Base-by-base conservation (phyloP, 2,888 invertebrate genomes). In the Silvanus unidentatus region DNA sequence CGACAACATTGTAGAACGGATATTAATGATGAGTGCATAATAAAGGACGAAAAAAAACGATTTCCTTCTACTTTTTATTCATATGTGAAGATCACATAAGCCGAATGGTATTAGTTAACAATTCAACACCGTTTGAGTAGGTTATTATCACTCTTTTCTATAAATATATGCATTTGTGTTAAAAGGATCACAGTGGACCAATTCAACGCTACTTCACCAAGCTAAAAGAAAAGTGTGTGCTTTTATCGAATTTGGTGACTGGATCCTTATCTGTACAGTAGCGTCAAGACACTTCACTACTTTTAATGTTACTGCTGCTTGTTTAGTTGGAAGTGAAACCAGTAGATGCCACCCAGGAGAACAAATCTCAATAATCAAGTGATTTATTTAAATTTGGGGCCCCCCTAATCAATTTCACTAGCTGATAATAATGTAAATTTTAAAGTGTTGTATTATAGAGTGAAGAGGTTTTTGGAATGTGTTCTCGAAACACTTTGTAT, bases 51-150 rank as follows among this genome's bases (percentile, higher is more conserved):
- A n/a, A n/a, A n/a, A n/a, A n/a, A n/a, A n/a, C 22, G 8, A 22
- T 22, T 22, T 22, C n/a, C n/a, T n/a, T n/a, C n/a, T n/a, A n/a
- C n/a, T 22, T 22, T 22, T 22, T 22, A 22, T 8, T 22, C 8
- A 22, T 22, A 22, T 22, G 22, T 22, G 22, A 22, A 22, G 22
- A 22, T 22, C 22, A 22, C 22, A 60, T 46, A 53, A 30, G 54
- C 64, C 62, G 64, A 57, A 53, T 52, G 59, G 59, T 64, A 65
- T 68, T 65, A 69, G 65, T 69, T 64, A 66, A 65, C 65, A 65
- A 68, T 68, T 69, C 68, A 64, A 69, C 70, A 69, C 69, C 68
- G 60, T 65, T 68, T 67, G 65, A 70, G 68, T 64, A 66, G 59
- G 60, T 60, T 64, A 67, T 69, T 70, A 70, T 70, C 70, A 68